phyloP scores from a whole-genome alignment of 2,797 vertebrate species.

The Chelidonichthys spinosus region DNA sequence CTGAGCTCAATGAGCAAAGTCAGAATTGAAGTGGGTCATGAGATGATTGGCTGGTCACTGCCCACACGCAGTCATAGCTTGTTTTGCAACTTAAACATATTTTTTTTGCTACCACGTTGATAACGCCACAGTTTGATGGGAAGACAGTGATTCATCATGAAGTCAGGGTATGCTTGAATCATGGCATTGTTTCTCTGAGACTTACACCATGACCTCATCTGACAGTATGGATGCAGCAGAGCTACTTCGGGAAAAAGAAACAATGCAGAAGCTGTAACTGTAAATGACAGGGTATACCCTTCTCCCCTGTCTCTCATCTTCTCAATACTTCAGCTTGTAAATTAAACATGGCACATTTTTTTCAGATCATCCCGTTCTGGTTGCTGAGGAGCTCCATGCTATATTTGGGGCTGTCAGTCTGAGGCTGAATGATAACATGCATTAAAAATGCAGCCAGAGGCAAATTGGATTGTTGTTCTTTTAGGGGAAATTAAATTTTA shows the following conservation, averaged over 20 bases:
- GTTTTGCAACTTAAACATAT: background rate
- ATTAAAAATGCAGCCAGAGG: constrained; percentile 63
- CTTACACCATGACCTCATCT: constrained; percentile 74
- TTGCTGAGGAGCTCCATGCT: constrained; percentile 22
- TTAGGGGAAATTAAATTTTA: constrained; percentile 67
- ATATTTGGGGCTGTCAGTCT: constrained; percentile 37
- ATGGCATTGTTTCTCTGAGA: constrained; percentile 58
- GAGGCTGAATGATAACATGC: constrained; percentile 59
- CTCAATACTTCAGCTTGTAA: background rate
- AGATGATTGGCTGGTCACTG: constrained; percentile 29
- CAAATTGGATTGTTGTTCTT: constrained; percentile 61
- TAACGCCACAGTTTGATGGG: constrained; percentile 1
- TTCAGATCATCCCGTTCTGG: constrained; percentile 14
- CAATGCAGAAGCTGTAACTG: background rate
- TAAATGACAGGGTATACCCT: constrained; percentile 5
- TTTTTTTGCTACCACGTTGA: background rate
- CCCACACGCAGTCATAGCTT: background rate
- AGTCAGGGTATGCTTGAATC: constrained; percentile 59
- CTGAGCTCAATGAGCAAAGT: constrained; percentile 20
- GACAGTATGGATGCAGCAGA: constrained; percentile 67
- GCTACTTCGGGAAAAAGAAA: constrained; percentile 52
- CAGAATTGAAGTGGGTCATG: constrained; percentile 25
- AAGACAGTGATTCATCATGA: constrained; percentile 58
- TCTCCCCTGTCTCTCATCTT: background rate
- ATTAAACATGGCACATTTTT: constrained; percentile 20